Evolutionary conservation across 2,797 vertebrate genomes (phyloP).

Genomic region (Todus mexicanus): DNA sequence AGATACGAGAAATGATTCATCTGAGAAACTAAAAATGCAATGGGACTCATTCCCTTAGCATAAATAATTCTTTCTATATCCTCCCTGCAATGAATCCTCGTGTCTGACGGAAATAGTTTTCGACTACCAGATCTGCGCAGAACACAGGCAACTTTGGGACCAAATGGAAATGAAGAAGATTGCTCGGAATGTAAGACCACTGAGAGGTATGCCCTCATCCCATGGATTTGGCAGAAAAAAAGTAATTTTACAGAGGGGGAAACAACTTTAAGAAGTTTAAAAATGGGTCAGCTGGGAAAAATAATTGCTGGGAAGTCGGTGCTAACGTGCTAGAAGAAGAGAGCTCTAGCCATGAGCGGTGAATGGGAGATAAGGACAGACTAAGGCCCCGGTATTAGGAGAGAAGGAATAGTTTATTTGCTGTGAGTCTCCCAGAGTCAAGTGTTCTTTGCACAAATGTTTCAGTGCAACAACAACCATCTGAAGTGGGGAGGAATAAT

Average conservation of each 20-base stretch:
- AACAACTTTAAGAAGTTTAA: slow-evolving; percentile 20
- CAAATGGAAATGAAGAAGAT: slow-evolving; percentile 10
- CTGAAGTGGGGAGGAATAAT: not conserved
- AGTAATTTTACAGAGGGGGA: not conserved
- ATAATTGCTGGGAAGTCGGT: slow-evolving; percentile 9
- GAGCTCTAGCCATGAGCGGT: not conserved
- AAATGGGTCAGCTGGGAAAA: slow-evolving; percentile 44
- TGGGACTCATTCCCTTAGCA: slow-evolving; percentile 57
- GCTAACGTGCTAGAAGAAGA: not conserved
- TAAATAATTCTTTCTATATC: slow-evolving; percentile 68
- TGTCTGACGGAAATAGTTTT: slow-evolving; percentile 41
- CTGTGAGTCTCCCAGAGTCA: not conserved
- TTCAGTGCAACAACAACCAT: not conserved
- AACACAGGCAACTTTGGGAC: slow-evolving; percentile 50
- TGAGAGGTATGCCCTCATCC: slow-evolving; percentile 29
- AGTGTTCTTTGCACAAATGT: not conserved
- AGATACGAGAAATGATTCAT: slow-evolving; percentile 35
- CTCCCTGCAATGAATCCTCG: slow-evolving; percentile 43
- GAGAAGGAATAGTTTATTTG: not conserved
- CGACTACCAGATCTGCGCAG: not conserved
- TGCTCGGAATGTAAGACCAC: slow-evolving; percentile 4
- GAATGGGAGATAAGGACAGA: not conserved
- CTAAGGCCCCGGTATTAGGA: not conserved
- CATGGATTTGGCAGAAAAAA: not conserved
- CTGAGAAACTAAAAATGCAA: slow-evolving; percentile 53